Conservation (phyloP, 2,797 vertebrate genomes). For the Morelia viridis region DNA sequence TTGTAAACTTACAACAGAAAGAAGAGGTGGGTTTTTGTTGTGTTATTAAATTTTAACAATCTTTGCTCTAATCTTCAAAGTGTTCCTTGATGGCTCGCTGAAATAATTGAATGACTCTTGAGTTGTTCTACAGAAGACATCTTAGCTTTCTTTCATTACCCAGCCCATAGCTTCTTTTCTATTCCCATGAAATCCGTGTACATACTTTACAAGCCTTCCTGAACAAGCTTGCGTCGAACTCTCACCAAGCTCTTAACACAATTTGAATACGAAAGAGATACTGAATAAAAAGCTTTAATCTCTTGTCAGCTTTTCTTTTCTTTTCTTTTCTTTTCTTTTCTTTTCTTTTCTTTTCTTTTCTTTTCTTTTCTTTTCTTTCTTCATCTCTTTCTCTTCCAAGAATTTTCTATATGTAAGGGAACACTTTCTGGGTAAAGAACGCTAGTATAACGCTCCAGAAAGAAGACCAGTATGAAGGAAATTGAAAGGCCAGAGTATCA, state of each 20-base stretch:
- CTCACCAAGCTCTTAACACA: constrained; percentile 80
- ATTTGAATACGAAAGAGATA: constrained; percentile 86
- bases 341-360: constrained; percentile 64
- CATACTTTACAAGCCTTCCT: constrained; percentile 81
- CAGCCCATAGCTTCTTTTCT: constrained; percentile 78
- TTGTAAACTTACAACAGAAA: constrained; percentile 75
- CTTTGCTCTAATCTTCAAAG: constrained; percentile 83
- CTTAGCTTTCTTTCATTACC: constrained; percentile 83
- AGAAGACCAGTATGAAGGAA: constrained; percentile 68
- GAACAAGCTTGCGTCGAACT: constrained; percentile 83
- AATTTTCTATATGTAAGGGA: constrained; percentile 77
- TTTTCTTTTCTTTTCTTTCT: constrained; percentile 70
- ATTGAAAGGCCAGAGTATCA: constrained; percentile 58
- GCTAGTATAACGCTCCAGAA: constrained; percentile 70
- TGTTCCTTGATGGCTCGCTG: constrained; percentile 78
- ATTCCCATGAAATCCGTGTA: constrained; percentile 82
- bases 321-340: no score
- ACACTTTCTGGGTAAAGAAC: constrained; percentile 79
- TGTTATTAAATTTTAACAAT: constrained; percentile 75
- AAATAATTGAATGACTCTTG: constrained; percentile 84
- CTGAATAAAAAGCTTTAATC: constrained; percentile 88
- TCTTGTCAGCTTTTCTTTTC: constrained; percentile 77
- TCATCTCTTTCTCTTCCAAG: constrained; percentile 77
- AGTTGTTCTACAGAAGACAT: constrained; percentile 84
- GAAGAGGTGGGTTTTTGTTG: not conserved